Evolutionary conservation across 2,797 vertebrate genomes (phyloP).

Genomic region (Syndactyla subalaris): DNA sequence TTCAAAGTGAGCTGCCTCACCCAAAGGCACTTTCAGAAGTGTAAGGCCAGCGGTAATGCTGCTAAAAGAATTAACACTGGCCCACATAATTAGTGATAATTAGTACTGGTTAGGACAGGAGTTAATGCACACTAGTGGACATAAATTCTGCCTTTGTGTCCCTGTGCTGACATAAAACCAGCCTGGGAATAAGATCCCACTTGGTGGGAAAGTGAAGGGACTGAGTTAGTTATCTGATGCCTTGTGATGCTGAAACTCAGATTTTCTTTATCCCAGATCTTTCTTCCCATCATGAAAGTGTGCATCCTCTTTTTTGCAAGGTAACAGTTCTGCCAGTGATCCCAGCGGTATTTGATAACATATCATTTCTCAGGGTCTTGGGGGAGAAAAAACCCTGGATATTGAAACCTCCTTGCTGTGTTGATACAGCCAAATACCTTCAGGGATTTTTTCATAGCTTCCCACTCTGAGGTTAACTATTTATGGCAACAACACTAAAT

Average conservation of each 20-base stretch:
- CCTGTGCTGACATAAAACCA: background rate
- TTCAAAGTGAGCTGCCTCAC: constrained; percentile 48
- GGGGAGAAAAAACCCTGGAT: background rate
- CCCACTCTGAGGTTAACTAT: background rate
- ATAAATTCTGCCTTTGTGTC: constrained; percentile 44
- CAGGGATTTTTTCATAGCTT: constrained; percentile 47
- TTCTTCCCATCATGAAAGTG: background rate
- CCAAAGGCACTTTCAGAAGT: constrained; percentile 52
- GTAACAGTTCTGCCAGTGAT: background rate
- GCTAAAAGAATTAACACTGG: constrained; percentile 59
- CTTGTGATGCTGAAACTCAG: background rate
- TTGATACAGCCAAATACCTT: background rate
- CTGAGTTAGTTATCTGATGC: background rate
- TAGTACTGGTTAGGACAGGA: constrained; percentile 55
- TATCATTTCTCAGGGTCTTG: background rate
- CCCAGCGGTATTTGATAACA: background rate
- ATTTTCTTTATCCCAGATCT: background rate
- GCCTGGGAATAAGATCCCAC: background rate
- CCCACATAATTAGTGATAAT: constrained; percentile 51
- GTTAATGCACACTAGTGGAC: constrained; percentile 33
- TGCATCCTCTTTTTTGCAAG: background rate
- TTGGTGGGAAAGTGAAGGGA: background rate
- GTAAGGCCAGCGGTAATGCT: constrained; percentile 26
- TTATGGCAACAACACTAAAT: constrained; percentile 48
- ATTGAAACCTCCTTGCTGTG: background rate